Base-by-base conservation (phyloP, 2,113 vertebrate species). In the Zapus hudsonius region DNA sequence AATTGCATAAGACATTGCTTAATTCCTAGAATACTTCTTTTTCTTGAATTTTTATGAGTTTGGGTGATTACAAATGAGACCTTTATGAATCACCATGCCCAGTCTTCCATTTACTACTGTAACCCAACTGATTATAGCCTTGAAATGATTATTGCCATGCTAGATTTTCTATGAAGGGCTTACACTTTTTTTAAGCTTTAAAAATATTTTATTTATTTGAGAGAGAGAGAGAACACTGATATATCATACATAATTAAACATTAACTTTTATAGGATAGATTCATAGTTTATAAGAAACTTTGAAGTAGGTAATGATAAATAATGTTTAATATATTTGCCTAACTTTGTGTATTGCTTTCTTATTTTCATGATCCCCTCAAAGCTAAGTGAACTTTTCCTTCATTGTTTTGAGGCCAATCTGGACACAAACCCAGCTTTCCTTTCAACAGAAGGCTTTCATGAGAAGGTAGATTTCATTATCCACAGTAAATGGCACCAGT, bases 311-410 rank as follows among this genome's bases (percentile, higher is more conserved):
- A n/a, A n/a, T n/a, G n/a, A n/a, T n/a, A n/a, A n/a, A n/a, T n/a
- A n/a, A n/a, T n/a, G n/a, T n/a, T n/a, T n/a, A n/a, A n/a, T n/a
- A n/a, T n/a, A n/a, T n/a, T n/a, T n/a, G n/a, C n/a, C n/a, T n/a
- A n/a, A n/a, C n/a, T n/a, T n/a, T n/a, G n/a, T n/a, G n/a, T n/a
- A n/a, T n/a, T n/a, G n/a, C n/a, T n/a, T n/a, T n/a, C n/a, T n/a
- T n/a, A n/a, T n/a, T n/a, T n/a, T n/a, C n/a, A n/a, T 22, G 76
- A 22, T 94, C 74, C 84, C 75, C 96, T 95, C 40, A 92, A 72
- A 66, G 5, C 16, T 88, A 4, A 44, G 13, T 89, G 33, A 42
- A 29, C 31, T 93, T 94, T 83, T 93, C 31, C 83, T 88, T 61
- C 47, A 17, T 72, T 78, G 38, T 61, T 80, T 5, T 90, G 38